Percentiles rank a stretch among this genome's conserved stretches.
Conservation (phyloP, 2,113 vertebrate genomes). For the Sialia sialis region DNA sequence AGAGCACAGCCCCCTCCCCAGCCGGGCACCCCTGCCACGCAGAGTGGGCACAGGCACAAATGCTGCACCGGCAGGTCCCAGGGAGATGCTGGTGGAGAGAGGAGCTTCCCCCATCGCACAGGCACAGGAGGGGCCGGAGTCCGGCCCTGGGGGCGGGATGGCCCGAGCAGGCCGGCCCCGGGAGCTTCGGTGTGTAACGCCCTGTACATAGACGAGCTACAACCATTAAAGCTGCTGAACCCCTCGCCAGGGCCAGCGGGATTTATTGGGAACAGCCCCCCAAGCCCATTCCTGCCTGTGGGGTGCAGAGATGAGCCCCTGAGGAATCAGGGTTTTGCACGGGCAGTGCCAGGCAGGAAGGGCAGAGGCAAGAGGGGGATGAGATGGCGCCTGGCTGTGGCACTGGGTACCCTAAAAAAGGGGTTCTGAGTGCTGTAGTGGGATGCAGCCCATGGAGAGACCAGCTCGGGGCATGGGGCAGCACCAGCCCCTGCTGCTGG, state of each 20-base stretch:
- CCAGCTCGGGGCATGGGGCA: background rate
- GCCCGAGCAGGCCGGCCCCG: background rate
- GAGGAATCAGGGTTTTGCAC: background rate
- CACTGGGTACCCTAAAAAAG: background rate
- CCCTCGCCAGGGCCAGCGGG: background rate
- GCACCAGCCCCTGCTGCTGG: background rate
- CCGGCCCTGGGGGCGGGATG: background rate
- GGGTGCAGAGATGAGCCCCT: background rate
- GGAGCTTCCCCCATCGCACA: background rate
- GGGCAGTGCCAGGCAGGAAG: background rate
- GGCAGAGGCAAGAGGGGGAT: background rate
- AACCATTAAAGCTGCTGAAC: constrained; percentile 72
- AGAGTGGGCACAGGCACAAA: background rate
- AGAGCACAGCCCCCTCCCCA: background rate
- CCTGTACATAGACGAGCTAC: constrained; percentile 71
- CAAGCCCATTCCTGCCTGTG: accelerated
- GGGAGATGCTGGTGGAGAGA: background rate
- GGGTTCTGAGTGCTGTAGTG: background rate
- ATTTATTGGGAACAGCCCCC: background rate
- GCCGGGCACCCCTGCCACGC: background rate
- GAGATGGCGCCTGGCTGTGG: background rate
- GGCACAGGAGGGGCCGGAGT: background rate
- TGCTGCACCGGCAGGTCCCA: background rate
- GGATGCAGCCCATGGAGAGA: background rate
- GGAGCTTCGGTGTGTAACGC: constrained; percentile 32